Evolutionary conservation across 2,797 vertebrate genomes (phyloP), one percentile per base, ranked within the genome.

Genomic region (Chelon labrosus): DNA sequence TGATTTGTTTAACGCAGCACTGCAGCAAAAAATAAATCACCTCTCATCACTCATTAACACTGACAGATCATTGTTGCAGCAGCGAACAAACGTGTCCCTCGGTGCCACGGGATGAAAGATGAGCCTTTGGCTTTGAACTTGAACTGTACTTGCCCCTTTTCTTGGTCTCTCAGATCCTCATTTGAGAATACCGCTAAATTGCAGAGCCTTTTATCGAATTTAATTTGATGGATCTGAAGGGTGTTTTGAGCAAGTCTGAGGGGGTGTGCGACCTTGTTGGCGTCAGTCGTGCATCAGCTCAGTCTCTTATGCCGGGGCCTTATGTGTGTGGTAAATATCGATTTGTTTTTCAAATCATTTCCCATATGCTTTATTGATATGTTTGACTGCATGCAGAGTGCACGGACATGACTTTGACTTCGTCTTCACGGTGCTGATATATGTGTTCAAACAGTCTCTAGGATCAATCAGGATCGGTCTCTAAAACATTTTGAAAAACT

Each of bases 121-220:
- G 87, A 89, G 83, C 79, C 74, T 52, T n/a, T 66, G 80, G 83
- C 75, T 85, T 83, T 88, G 86, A 89, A 90, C 92, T 93, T 93
- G 89, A 91, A 89, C 91, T 87, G 82, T 44, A 72, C 80, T 88
- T 89, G 85, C 67, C 83, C 80, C 11, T 31, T 14, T 57, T 65
- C 68, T 25, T 17, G 51, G 2, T 80, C 70, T 35, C 60, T 76
- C 75, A 75, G 60, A 80, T 79, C 64, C 67, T 83, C 84, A 51
- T 86, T 79, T 81, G 82, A 79, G 70, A 82, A 84, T 38, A 51
- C 46, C 0, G 80, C 68, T 82, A 78, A 89, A 86, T 60, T 82
- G 74, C 65, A 52, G 38, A 58, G 51, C 13, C 49, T 59, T 83
- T 79, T 69, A 74, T 87, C 5, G 37, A 75, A 83, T 88, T 74